Base-by-base conservation (phyloP, 2,113 vertebrate species). In the Ammodytes dubius region DNA sequence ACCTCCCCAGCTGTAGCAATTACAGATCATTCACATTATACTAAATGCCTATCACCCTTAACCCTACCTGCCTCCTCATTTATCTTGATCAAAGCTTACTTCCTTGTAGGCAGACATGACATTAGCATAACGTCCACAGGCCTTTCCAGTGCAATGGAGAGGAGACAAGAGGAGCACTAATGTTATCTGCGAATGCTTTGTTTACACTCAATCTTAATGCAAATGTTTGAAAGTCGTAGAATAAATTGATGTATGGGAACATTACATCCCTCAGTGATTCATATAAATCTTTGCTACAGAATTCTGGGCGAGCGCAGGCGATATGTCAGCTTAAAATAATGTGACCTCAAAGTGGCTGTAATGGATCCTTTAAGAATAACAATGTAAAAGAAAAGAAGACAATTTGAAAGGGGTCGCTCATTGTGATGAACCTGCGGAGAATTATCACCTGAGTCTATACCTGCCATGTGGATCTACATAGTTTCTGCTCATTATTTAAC, bases 81-180 rank as follows among this genome's bases (percentile, higher is more conserved):
- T 39, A 60, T 60, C 40, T 60, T 46, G 64, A 68, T 61, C 54
- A 74, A 68, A 60, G 54, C 63, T 35, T 19, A 5, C 17, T 10
- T 66, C 43, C 46, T 43, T 45, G 15, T 74, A 39, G 47, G 40
- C 19, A 39, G 63, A 54, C 12, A 12, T 46, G 56, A 39, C 35
- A 71, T 69, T 56, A 70, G 64, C 64, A 47, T 74, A 69, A 61
- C 46, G 14, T 46, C 46, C 46, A n/a, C 63, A 59, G n/a, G 19
- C 45, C 15, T 65, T 50, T 66, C 40, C 27, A 42, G 5, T 77
- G 47, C 19, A 43, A n/a, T 40, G 35, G 35, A 60, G 17, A 49
- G 35, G 53, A 67, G 54, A 69, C 56, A 2, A n/a, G n/a, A 56
- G 52, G 65, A 73, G 45, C 2, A 1, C 39, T 42, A 35, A 66